Evolutionary conservation across 2,797 vertebrate species (phyloP), one percentile per base, ranked within the genome.

Genomic region (Mallotus villosus): DNA sequence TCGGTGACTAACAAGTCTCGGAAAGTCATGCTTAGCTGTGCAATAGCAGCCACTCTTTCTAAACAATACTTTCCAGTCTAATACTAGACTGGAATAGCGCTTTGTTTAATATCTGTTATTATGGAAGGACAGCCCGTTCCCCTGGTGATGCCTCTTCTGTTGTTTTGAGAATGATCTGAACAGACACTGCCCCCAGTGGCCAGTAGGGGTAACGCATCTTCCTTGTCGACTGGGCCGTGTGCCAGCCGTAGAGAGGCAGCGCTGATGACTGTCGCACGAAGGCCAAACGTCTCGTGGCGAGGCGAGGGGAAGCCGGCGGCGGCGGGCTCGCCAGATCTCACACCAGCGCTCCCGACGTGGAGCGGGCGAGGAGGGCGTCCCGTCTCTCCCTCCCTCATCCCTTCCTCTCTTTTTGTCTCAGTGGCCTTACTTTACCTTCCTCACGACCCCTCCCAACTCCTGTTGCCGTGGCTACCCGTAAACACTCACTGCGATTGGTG

Each of bases 241-340:
- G 84, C 90, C 90, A 92, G 46, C 67, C 71, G 77, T 82, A 71
- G 81, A 87, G 84, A 85, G 87, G 78, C 82, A 80, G 85, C 71
- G 88, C 85, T 90, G 92, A 92, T 90, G 89, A 85, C 86, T 86
- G 86, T 86, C 82, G 66, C 89, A 91, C 87, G 83, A 86, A 86
- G 87, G 87, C 88, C 86, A 92, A 90, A 88, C 81, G 86, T 88
- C 84, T 91, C 78, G 41, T 78, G 73, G 86, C 32, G 80, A 86
- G 63, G 78, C 68, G 70, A 75, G 82, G 79, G 49, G 60, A 84
- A 73, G 76, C 81, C 81, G 81, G 80, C 72, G 27, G 75, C 76
- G 73, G 80, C 84, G 62, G 1, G 76, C 67, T 81, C 74, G 71
- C 72, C 86, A 78, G 78, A 85, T 86, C 84, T 83, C 41, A 27